Evolutionary conservation across 2,797 vertebrate genomes (phyloP).

Genomic region (Falco novaeseelandiae): DNA sequence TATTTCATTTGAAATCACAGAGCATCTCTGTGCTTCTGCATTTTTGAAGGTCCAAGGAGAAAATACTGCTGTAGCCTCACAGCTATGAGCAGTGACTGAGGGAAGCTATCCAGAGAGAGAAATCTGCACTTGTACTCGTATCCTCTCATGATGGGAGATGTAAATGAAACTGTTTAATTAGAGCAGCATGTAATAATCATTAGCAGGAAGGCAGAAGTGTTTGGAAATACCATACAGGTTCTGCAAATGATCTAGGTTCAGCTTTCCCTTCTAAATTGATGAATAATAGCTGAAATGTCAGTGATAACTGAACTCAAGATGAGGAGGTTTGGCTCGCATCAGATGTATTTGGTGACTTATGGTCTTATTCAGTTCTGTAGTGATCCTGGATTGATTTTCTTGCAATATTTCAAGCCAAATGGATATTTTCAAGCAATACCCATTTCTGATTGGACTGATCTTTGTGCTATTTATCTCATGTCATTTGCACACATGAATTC

Average conservation of each 20-base stretch:
- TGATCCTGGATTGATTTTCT: neutral
- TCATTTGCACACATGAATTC: neutral
- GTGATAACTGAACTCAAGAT: neutral
- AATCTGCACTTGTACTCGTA: neutral
- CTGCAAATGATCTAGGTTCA: neutral
- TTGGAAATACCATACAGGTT: conserved; percentile 20
- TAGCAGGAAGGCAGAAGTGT: neutral
- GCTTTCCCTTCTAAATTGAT: neutral
- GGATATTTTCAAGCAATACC: neutral
- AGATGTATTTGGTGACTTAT: neutral
- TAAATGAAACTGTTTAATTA: conserved; percentile 55
- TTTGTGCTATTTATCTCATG: neutral
- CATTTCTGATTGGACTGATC: neutral
- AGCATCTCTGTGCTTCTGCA: neutral
- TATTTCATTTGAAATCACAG: conserved; percentile 20
- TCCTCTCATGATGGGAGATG: neutral
- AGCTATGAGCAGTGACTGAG: neutral
- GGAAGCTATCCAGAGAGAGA: neutral
- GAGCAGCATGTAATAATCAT: conserved; percentile 14
- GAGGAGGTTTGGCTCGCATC: neutral
- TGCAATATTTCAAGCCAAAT: conserved; percentile 1
- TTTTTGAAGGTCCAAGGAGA: neutral
- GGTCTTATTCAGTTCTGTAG: neutral
- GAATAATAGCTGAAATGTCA: neutral
- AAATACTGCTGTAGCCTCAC: neutral